Conservation (phyloP, 2,888 invertebrate species). For the Eristalis intricaria region DNA sequence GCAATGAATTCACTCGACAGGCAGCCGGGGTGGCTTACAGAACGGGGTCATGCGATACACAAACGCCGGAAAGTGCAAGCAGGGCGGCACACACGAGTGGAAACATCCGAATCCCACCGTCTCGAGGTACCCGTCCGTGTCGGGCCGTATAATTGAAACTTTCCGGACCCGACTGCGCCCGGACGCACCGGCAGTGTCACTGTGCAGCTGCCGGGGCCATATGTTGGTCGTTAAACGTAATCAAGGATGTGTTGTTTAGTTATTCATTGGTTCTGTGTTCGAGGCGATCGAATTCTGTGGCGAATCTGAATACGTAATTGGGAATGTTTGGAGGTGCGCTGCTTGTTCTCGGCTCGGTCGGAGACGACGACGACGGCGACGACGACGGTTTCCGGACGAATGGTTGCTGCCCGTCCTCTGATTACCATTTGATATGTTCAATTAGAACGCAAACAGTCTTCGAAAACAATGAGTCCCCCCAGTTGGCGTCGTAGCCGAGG, state of each 20-base stretch:
- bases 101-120: not conserved
- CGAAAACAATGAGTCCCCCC: conserved; percentile 21
- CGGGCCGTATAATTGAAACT: conserved; percentile 58
- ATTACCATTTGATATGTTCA: conserved; percentile 62
- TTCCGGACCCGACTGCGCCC: conserved; percentile 19
- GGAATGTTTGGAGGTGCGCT: conserved; percentile 15
- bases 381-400: not conserved
- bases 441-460: conserved; percentile 47
- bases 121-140: not conserved
- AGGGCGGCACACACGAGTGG: not conserved
- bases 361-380: not conserved
- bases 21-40: not conserved
- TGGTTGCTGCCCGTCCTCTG: conserved; percentile 24
- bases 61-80: not conserved
- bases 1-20: not conserved
- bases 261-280: conserved; percentile 65
- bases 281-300: conserved; percentile 31
- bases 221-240: conserved; percentile 48
- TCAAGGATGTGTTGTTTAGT: conserved; percentile 64
- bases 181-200: not conserved
- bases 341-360: not conserved
- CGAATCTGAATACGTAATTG: conserved; percentile 68
- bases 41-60: not conserved
- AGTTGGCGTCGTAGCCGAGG: not conserved
- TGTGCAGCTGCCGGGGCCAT: conserved; percentile 11